Evolutionary conservation across 2,113 vertebrate species (phyloP).

Genomic region (Cardinalis cardinalis): DNA sequence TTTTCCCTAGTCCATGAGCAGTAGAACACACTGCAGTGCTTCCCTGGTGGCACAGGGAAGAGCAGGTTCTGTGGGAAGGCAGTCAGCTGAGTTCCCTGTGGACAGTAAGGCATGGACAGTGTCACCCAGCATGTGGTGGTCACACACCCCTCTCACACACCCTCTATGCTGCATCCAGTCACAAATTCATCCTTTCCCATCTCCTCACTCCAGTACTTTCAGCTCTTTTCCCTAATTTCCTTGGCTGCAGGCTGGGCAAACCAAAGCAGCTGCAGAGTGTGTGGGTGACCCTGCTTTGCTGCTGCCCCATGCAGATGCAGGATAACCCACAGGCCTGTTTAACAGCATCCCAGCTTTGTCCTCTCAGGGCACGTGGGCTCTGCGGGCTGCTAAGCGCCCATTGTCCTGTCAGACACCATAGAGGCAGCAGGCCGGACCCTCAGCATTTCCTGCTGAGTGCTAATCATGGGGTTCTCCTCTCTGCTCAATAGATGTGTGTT

Average conservation of each 20-base stretch:
- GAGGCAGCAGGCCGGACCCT: background rate
- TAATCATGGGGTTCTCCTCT: background rate
- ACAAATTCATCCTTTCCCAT: background rate
- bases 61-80: background rate
- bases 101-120: background rate
- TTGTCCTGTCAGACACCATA: fast-evolving
- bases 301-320: background rate
- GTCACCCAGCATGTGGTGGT: background rate
- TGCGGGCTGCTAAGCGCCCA: background rate
- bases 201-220: background rate
- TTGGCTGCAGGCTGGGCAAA: background rate
- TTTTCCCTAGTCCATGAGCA: background rate
- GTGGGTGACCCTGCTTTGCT: background rate
- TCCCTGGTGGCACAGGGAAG: background rate
- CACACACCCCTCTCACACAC: background rate
- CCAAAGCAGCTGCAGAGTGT: background rate
- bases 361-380: background rate
- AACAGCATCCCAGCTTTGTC: background rate
- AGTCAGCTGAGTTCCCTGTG: background rate
- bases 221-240: background rate
- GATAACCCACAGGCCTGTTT: background rate
- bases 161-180: background rate
- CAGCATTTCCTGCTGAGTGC: background rate
- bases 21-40: background rate
- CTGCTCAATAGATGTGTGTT: background rate